A percentile compares a stretch with the other conserved stretches of the same genome.
Conservation (phyloP, 2,797 vertebrate genomes). For the Fistularia tabacaria region DNA sequence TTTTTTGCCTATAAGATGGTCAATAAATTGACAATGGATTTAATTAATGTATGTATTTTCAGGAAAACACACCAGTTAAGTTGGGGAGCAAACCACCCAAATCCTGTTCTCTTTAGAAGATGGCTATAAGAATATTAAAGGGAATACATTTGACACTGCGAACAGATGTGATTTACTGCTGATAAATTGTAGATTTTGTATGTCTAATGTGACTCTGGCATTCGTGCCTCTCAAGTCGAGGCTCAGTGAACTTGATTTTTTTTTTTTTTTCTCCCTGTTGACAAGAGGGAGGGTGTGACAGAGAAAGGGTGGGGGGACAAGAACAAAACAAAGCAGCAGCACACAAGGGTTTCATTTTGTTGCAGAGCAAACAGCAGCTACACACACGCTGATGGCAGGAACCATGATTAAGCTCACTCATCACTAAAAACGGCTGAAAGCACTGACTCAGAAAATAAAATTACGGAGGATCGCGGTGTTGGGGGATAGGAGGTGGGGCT, state of each 20-base stretch:
- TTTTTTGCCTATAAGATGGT: background rate
- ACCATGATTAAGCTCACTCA: slow-evolving; percentile 38
- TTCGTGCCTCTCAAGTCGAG: slow-evolving; percentile 14
- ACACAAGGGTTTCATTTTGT: slow-evolving; percentile 23
- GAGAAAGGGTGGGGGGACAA: background rate
- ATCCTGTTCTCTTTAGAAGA: too few relatives aligned
- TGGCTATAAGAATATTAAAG: too few relatives aligned
- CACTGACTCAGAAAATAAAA: slow-evolving; percentile 39
- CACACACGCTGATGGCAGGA: slow-evolving; percentile 24
- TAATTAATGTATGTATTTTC: background rate
- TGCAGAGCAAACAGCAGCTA: slow-evolving; percentile 15
- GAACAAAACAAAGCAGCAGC: slow-evolving; percentile 19
- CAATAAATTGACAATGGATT: background rate
- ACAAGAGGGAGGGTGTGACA: slow-evolving; percentile 9
- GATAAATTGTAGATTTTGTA: slow-evolving; percentile 13
- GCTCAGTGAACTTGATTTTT: slow-evolving; percentile 16
- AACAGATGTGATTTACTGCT: too few relatives aligned
- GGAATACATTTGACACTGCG: too few relatives aligned
- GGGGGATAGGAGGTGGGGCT: background rate
- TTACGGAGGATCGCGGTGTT: slow-evolving; percentile 1
- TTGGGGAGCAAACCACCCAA: too few relatives aligned
- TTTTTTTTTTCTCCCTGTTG: slow-evolving; percentile 14
- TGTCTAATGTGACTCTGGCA: slow-evolving; percentile 9
- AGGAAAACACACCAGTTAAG: too few relatives aligned
- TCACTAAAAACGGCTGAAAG: slow-evolving; percentile 27